Evolutionary conservation across 2,888 invertebrate genomes (phyloP).

Genomic region (Ichneumoninae sp.): DNA sequence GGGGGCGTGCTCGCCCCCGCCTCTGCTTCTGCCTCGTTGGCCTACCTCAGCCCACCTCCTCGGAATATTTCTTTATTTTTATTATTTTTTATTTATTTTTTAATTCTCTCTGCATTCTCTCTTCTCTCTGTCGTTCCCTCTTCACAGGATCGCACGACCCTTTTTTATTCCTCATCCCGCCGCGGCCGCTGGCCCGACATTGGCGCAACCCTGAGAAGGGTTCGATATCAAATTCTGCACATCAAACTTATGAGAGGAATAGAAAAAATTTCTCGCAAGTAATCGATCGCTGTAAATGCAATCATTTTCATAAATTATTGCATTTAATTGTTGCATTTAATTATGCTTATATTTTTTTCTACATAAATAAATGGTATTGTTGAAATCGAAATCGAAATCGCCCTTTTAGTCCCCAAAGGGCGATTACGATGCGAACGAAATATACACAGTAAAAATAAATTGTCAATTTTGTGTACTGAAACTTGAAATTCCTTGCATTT

Average conservation of each 20-base stretch:
- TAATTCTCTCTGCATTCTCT: constrained; percentile 67
- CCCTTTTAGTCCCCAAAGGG: no score
- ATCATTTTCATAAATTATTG: no score
- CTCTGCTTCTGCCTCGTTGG: constrained; percentile 48
- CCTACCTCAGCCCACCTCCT: constrained; percentile 56
- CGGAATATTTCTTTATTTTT: constrained; percentile 58
- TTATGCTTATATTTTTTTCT: no score
- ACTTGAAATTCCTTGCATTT: no score
- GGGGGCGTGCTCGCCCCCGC: constrained; percentile 65
- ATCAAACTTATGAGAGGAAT: neutral
- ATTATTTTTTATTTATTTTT: constrained; percentile 65
- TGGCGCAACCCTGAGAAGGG: constrained; percentile 72
- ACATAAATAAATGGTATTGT: no score
- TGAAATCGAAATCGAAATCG: no score
- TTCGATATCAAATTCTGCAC: constrained; percentile 51
- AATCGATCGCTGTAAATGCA: neutral
- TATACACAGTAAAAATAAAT: no score
- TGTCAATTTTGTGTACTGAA: no score
- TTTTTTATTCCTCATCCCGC: constrained; percentile 35
- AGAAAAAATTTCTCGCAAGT: neutral
- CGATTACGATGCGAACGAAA: no score
- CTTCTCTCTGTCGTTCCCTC: constrained; percentile 54
- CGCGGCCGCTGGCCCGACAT: constrained; percentile 72
- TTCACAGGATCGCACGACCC: constrained; percentile 35
- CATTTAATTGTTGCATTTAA: no score